phyloP scores from a whole-genome alignment of 1,140 invertebrate genomes.

The Rhizoglyphus robini region DNA sequence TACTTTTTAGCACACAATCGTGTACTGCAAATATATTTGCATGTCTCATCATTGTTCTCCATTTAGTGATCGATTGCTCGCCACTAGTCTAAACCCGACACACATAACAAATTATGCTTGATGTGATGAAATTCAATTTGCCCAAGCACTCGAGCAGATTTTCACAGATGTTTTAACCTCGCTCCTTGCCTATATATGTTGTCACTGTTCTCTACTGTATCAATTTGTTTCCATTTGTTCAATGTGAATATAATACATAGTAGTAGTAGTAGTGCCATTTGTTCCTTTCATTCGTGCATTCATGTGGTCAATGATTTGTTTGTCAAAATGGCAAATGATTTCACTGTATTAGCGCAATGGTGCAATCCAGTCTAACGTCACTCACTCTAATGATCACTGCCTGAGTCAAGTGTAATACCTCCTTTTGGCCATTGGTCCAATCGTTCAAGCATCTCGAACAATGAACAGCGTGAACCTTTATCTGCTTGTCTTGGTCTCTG shows the following conservation, averaged over 20 bases:
- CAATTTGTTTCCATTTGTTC: constrained; percentile 9
- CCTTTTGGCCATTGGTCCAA: neutral
- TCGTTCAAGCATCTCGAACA: too few species aligned
- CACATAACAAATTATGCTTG: neutral
- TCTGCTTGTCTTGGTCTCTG: too few species aligned
- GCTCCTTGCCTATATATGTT: too few species aligned
- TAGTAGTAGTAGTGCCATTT: neutral
- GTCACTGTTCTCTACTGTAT: neutral
- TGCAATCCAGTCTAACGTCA: too few species aligned
- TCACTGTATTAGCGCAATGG: too few species aligned
- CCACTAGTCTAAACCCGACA: neutral
- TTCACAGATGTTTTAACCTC: neutral
- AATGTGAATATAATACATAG: too few species aligned
- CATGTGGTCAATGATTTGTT: neutral
- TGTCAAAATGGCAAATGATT: too few species aligned
- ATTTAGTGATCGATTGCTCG: neutral
- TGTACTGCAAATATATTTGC: neutral
- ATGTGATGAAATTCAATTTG: constrained; percentile 12
- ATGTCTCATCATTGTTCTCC: neutral
- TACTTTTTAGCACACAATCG: too few species aligned
- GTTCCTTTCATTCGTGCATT: neutral
- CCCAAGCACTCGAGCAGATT: neutral
- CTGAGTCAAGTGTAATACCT: neutral
- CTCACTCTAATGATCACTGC: too few species aligned
- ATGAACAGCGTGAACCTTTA: too few species aligned